Evolutionary conservation across 1,140 invertebrate species (phyloP).

Genomic region (Pteromalus puparum): DNA sequence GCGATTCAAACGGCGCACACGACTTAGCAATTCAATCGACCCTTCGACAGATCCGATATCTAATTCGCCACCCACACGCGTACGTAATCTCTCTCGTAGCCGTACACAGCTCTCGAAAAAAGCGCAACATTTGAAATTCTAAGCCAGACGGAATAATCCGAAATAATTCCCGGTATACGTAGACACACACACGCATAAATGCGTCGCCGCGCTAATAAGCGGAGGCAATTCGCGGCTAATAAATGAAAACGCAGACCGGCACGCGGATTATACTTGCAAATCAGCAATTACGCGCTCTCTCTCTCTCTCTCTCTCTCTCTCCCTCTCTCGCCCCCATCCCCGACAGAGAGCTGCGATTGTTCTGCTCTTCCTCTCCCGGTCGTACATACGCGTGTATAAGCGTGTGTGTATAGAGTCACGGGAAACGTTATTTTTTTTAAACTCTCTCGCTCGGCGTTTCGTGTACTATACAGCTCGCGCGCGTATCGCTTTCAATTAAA

Average conservation of each 20-base stretch:
- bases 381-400: not conserved
- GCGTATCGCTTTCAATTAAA: not conserved
- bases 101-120: too few relatives aligned
- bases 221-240: constrained; percentile 66
- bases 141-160: not conserved
- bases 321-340: constrained; percentile 9
- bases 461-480: not conserved
- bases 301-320: not conserved
- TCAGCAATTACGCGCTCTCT: constrained; percentile 62
- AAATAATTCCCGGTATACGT: not conserved
- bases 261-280: constrained; percentile 68
- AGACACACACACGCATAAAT: constrained; percentile 50
- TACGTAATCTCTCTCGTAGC: not conserved
- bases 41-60: not conserved
- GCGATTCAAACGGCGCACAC: not conserved
- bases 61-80: not conserved
- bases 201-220: constrained; percentile 67
- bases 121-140: constrained; percentile 23
- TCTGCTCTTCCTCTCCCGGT: constrained; percentile 40
- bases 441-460: too few relatives aligned
- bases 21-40: not conserved
- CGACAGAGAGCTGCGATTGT: constrained; percentile 37
- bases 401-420: not conserved
- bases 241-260: constrained; percentile 66
- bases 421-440: not conserved